Base-by-base conservation (phyloP, 1,140 invertebrate species). In the Penaeus japonicus region DNA sequence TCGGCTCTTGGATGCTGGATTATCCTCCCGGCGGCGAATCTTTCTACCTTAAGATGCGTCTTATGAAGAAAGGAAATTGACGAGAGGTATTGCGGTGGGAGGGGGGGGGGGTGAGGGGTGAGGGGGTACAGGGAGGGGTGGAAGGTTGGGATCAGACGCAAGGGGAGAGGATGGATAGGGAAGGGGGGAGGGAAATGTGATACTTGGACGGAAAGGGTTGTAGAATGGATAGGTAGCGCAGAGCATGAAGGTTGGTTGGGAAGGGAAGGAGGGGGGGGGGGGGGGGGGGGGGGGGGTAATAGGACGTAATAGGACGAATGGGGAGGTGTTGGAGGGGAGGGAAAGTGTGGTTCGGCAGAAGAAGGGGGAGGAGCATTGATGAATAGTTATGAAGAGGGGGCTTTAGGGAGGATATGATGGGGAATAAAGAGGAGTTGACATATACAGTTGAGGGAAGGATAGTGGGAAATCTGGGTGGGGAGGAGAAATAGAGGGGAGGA, bases 141-240 rank as follows among this genome's bases (percentile, higher is more conserved):
- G 32, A 39, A 32, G 32, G 54, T 22, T 4, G 39, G 32, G 75
- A n/a, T n/a, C n/a, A n/a, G n/a, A n/a, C n/a, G n/a, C n/a, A n/a
- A n/a, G 54, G 35, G 75, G 39, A 18, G n/a, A 39, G 35, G 7
- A 7, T 39, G 7, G 7, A 39, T 39, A 7, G 35, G 75, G 75
- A 78, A n/a, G n/a, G n/a, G n/a, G 80, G 65, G 81, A 84, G 59
- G 35, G 47, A 59, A 47, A 62, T 70, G n/a, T 59, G 53, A 53
- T 27, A 3, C 24, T 47, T 24, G 54, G 81, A 70, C 17, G 54
- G 32, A 32, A 35, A 70, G 35, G 81, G 53, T n/a, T n/a, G n/a
- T n/a, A n/a, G n/a, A n/a, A n/a, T n/a, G n/a, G n/a, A n/a, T n/a
- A n/a, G n/a, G n/a, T n/a, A n/a, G n/a, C n/a, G n/a, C n/a, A n/a